Percentiles rank a stretch among this genome's conserved stretches.
These are phyloP conservation scores for Cheilosia vulpina DNA, from an alignment of 2,888 invertebrate genomes.

Conservation along the genomic window DNA sequence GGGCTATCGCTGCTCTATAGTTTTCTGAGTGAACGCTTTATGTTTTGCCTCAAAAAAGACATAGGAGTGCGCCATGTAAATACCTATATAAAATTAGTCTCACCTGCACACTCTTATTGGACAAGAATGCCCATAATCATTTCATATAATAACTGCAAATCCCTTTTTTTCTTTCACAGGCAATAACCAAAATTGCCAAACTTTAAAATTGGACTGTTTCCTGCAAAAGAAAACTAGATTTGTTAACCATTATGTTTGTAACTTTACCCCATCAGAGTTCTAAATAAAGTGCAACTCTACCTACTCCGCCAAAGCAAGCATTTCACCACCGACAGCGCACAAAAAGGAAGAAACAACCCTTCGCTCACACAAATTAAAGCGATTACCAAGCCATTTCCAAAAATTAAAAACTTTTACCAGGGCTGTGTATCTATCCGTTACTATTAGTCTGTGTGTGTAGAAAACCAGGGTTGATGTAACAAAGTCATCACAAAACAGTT, in stretches of 20 bases:
- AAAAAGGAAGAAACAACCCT: conserved; percentile 43
- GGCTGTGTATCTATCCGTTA: conserved; percentile 21
- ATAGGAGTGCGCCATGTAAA: too few relatives aligned
- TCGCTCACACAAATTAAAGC: conserved; percentile 59
- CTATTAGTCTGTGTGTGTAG: not conserved
- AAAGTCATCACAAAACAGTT: conserved; percentile 51
- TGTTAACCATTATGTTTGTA: conserved; percentile 48
- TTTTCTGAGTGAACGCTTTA: too few relatives aligned
- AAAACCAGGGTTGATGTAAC: conserved; percentile 28
- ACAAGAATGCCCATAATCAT: not conserved
- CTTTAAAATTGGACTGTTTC: conserved; percentile 48
- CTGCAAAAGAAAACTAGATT: conserved; percentile 43
- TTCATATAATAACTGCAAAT: not conserved
- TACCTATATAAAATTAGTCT: too few relatives aligned
- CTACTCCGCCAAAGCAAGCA: not conserved
- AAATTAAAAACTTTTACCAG: conserved; percentile 69
- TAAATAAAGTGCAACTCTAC: not conserved
- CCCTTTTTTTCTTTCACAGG: conserved; percentile 8
- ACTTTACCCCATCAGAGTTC: conserved; percentile 11
- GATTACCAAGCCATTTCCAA: conserved; percentile 69
- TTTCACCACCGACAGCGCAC: conserved; percentile 40
- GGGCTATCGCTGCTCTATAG: too few relatives aligned
- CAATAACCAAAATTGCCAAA: conserved; percentile 49
- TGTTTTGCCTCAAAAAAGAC: too few relatives aligned
- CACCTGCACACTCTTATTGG: too few relatives aligned